Evolutionary conservation across 2,888 invertebrate species (phyloP).

Genomic region (Scaeva pyrastri): DNA sequence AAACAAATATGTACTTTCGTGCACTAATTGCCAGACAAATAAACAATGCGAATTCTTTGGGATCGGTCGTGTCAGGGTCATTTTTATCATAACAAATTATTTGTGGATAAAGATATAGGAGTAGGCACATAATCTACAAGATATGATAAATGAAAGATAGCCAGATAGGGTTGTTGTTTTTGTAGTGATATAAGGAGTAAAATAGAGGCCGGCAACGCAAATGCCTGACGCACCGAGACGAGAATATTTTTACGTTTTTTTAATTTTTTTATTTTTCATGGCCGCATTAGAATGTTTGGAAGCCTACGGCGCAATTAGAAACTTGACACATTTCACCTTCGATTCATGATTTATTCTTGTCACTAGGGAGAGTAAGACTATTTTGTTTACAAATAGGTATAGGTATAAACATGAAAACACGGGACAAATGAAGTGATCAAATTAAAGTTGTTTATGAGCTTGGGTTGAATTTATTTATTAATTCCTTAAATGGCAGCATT

Average conservation of each 20-base stretch:
- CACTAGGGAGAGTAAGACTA: no score
- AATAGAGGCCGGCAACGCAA: conserved; percentile 19
- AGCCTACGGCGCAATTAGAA: background rate
- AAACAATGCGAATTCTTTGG: conserved; percentile 3
- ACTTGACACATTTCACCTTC: no score
- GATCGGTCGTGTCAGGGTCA: conserved; percentile 52
- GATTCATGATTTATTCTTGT: no score
- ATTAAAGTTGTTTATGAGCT: no score
- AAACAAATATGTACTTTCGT: background rate
- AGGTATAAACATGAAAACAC: no score
- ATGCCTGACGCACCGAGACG: conserved; percentile 28
- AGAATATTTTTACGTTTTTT: conserved; percentile 6
- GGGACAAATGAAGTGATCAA: no score
- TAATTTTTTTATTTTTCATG: background rate
- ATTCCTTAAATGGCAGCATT: no score
- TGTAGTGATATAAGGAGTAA: conserved; percentile 34
- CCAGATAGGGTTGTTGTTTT: conserved; percentile 3
- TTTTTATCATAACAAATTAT: conserved; percentile 39
- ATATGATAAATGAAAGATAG: conserved; percentile 9
- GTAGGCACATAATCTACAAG: background rate
- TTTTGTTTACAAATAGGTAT: no score
- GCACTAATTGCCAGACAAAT: background rate
- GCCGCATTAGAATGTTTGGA: background rate
- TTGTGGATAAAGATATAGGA: conserved; percentile 19
- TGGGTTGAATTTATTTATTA: no score